Evolutionary conservation across 2,888 invertebrate species (phyloP).

Genomic region (Helicoverpa assulta): DNA sequence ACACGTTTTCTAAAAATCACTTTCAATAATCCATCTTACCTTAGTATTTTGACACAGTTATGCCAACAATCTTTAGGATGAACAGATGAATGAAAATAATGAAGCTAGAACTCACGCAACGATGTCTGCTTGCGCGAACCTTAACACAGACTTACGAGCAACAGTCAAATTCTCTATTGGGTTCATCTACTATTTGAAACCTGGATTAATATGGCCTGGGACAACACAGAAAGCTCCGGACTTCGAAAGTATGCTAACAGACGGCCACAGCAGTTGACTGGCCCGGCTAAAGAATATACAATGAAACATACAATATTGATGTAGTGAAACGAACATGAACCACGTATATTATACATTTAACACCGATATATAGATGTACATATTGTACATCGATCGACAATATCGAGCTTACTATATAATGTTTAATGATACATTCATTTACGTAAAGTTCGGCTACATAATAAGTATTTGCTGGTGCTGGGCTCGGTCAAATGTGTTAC

Average conservation of each 20-base stretch:
- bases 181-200: constrained; percentile 23
- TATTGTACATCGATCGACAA: constrained; percentile 66
- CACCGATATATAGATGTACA: constrained; percentile 62
- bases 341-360: constrained; percentile 57
- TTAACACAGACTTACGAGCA: constrained; percentile 16
- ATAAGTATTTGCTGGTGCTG: constrained; percentile 24
- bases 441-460: constrained; percentile 34
- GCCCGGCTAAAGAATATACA: constrained; percentile 45
- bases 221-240: constrained; percentile 41
- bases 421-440: constrained; percentile 52
- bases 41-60: no score
- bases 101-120: background rate
- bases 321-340: constrained; percentile 30
- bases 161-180: constrained; percentile 8
- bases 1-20: background rate
- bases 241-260: constrained; percentile 18
- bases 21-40: background rate
- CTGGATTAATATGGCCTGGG: constrained; percentile 28
- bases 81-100: no score
- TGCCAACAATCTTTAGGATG: no score
- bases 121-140: constrained; percentile 1
- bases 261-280: constrained; percentile 40
- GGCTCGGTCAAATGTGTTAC: background rate
- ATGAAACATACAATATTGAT: constrained; percentile 40
- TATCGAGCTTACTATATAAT: constrained; percentile 53